These are phyloP conservation scores for Papilio protenor DNA, from an alignment of 2,888 invertebrate species.

Conservation along the genomic window DNA sequence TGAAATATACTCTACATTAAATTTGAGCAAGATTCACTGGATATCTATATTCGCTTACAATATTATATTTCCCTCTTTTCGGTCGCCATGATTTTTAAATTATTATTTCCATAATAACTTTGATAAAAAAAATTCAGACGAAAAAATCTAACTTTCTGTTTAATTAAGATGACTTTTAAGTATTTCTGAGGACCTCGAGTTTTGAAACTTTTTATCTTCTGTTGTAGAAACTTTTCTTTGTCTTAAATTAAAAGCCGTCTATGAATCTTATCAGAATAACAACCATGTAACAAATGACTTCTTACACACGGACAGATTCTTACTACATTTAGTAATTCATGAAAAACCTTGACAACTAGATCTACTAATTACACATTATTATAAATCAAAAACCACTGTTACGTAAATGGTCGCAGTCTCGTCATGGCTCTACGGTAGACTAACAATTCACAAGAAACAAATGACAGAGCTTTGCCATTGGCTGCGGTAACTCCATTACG, in stretches of 20 bases:
- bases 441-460: background rate
- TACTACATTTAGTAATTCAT: background rate
- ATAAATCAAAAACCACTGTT: background rate
- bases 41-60: background rate
- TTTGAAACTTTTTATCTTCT: background rate
- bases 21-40: too few relatives aligned
- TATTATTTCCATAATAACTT: background rate
- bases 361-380: background rate
- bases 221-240: background rate
- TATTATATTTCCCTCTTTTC: background rate
- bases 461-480: background rate
- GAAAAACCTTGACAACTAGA: background rate
- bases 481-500: background rate
- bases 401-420: background rate
- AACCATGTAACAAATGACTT: background rate
- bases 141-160: slow-evolving; percentile 3
- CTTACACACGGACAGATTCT: background rate
- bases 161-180: slow-evolving; percentile 13
- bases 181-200: background rate
- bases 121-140: background rate
- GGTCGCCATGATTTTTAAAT: background rate
- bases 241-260: background rate
- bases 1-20: too few relatives aligned
- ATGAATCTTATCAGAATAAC: background rate
- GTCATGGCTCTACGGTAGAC: background rate